phyloP scores from a whole-genome alignment of 1,140 invertebrate species.

The Dendroctonus ponderosae region DNA sequence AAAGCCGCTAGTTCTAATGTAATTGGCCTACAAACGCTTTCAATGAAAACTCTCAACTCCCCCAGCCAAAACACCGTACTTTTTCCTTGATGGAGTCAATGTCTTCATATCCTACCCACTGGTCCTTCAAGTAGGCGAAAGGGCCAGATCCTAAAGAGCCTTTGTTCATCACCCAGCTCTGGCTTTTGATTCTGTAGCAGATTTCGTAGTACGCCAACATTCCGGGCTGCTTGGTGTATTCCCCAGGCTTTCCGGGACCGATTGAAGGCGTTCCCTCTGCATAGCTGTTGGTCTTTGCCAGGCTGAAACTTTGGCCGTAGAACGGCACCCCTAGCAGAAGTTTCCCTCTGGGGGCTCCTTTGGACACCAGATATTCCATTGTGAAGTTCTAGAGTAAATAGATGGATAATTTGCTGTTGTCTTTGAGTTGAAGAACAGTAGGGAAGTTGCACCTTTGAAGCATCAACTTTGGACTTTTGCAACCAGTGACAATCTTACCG shows the following conservation, averaged over 20 bases:
- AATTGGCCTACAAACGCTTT: constrained; percentile 59
- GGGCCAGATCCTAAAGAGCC: constrained; percentile 63
- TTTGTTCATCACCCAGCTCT: constrained; percentile 60
- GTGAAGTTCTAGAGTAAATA: constrained; percentile 65
- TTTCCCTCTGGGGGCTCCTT: constrained; percentile 77
- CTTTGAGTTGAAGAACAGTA: no score
- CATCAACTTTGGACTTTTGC: no score
- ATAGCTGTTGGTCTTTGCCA: constrained; percentile 57
- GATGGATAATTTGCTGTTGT: no score
- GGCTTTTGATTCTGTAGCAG: constrained; percentile 67
- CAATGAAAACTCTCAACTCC: not conserved
- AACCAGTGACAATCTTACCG: constrained; percentile 57
- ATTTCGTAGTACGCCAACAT: constrained; percentile 90
- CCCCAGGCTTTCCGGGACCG: constrained; percentile 75
- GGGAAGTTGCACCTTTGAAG: no score
- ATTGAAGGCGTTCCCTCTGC: constrained; percentile 55
- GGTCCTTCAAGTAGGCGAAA: constrained; percentile 73
- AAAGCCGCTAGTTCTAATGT: constrained; percentile 66
- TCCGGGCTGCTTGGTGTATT: constrained; percentile 83
- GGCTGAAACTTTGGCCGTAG: constrained; percentile 82
- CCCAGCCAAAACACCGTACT: constrained; percentile 48
- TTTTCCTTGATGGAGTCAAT: constrained; percentile 71
- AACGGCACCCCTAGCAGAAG: constrained; percentile 83
- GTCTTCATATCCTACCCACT: constrained; percentile 92
- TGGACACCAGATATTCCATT: constrained; percentile 67